Evolutionary conservation across 2,113 vertebrate species (phyloP).

Genomic region (Heterotis niloticus): DNA sequence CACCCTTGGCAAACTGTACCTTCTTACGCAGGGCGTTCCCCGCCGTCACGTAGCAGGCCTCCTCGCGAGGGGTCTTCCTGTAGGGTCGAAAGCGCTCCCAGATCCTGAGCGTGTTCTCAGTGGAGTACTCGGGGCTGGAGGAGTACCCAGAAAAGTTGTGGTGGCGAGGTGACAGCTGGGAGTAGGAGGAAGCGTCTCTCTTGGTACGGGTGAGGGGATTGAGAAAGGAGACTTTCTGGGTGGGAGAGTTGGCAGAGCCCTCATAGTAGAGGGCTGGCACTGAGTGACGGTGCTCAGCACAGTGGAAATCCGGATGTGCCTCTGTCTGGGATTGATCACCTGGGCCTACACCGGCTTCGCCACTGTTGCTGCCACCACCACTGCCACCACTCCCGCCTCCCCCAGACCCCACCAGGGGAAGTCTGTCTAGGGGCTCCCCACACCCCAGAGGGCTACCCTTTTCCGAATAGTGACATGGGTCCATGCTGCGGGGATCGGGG

Average conservation of each 20-base stretch:
- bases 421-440: conserved; percentile 83
- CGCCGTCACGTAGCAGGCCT: conserved; percentile 93
- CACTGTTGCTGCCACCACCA: conserved; percentile 63
- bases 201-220: conserved; percentile 92
- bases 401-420: conserved; percentile 78
- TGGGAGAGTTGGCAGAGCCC: conserved; percentile 80
- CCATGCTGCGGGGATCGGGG: conserved; percentile 84
- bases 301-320: conserved; percentile 93
- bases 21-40: conserved; percentile 97
- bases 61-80: conserved; percentile 87
- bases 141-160: conserved; percentile 96
- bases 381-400: conserved; percentile 58
- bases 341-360: conserved; percentile 56
- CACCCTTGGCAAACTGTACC: conserved; percentile 98
- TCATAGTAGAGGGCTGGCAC: conserved; percentile 76
- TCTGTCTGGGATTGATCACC: conserved; percentile 76
- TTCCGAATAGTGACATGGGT: conserved; percentile 87
- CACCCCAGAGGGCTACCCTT: conserved; percentile 87
- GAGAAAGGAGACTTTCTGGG: conserved; percentile 89
- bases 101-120: conserved; percentile 95
- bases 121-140: conserved; percentile 95
- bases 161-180: conserved; percentile 91
- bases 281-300: conserved; percentile 97
- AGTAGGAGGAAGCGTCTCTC: conserved; percentile 91
- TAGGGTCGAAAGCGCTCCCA: conserved; percentile 99